phyloP scores from a whole-genome alignment of 1,140 invertebrate genomes.

The Venustaconcha ellipsiformis region DNA sequence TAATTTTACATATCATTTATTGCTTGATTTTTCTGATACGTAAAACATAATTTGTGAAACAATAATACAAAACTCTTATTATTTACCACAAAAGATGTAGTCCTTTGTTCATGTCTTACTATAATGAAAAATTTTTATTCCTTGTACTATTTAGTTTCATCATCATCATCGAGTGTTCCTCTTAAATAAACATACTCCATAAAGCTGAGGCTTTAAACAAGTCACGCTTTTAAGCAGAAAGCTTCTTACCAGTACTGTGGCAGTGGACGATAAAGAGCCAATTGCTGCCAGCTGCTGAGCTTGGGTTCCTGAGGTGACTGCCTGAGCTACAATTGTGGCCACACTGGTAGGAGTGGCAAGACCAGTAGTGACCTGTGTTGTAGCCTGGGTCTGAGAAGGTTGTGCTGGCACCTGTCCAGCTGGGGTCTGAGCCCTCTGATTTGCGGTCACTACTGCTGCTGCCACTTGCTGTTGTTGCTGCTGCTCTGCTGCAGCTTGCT shows the following conservation, averaged over 20 bases:
- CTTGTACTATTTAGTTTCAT: too few species aligned
- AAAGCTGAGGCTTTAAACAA: slow-evolving; percentile 32
- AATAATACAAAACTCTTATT: too few species aligned
- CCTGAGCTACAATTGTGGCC: slow-evolving; percentile 34
- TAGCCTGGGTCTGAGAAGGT: neutral
- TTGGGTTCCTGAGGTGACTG: slow-evolving; percentile 35
- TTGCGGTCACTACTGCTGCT: neutral
- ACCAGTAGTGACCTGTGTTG: slow-evolving; percentile 12
- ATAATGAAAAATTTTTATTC: too few species aligned
- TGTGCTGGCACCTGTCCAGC: slow-evolving; percentile 29
- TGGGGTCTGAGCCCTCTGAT: neutral
- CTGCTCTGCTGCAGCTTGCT: slow-evolving; percentile 33
- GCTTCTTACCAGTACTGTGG: slow-evolving; percentile 52
- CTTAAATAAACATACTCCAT: too few species aligned
- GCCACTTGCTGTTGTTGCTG: slow-evolving; percentile 35
- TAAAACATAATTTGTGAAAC: too few species aligned
- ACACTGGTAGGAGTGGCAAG: slow-evolving; percentile 19
- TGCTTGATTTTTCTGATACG: too few species aligned
- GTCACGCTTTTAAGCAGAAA: too few species aligned
- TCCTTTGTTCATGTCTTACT: too few species aligned
- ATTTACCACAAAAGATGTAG: too few species aligned
- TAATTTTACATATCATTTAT: too few species aligned
- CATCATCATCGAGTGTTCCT: too few species aligned
- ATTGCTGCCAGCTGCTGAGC: slow-evolving; percentile 54
- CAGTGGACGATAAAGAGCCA: slow-evolving; percentile 49